Percentiles rank a stretch among this genome's conserved stretches.
These are phyloP conservation scores for Mastomys natalensis DNA, from an alignment of 2,113 vertebrate genomes.

Conservation along the genomic window DNA sequence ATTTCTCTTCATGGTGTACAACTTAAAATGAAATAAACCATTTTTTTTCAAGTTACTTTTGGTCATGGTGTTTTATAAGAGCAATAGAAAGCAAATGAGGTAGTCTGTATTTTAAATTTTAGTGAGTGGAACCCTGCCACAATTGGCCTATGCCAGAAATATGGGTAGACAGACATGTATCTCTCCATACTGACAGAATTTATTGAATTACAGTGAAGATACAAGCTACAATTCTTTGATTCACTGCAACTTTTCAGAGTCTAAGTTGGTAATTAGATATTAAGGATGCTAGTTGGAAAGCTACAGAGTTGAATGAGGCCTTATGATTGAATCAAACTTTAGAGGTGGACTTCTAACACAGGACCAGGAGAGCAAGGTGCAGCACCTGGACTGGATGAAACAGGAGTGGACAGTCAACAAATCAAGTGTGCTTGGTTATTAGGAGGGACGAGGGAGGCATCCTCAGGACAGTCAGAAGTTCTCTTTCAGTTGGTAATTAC, in stretches of 20 bases:
- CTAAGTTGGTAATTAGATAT: too few species aligned
- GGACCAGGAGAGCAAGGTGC: not conserved
- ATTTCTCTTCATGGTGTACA: not conserved
- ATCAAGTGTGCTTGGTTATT: not conserved
- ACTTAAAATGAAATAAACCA: not conserved
- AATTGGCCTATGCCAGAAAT: not conserved
- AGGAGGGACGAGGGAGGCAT: too few species aligned
- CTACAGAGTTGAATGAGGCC: not conserved
- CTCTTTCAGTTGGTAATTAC: not conserved
- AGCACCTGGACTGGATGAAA: not conserved
- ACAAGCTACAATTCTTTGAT: not conserved
- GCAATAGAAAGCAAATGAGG: not conserved
- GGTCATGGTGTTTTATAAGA: not conserved
- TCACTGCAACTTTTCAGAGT: not conserved
- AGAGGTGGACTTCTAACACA: not conserved
- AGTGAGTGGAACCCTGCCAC: not conserved
- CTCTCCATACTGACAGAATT: too few species aligned
- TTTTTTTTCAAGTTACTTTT: not conserved
- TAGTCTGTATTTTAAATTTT: not conserved
- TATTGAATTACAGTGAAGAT: not conserved
- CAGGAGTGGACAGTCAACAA: not conserved
- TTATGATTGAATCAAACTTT: not conserved
- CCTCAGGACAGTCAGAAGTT: not conserved
- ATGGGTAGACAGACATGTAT: not conserved
- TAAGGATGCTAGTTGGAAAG: not conserved